phyloP scores from a whole-genome alignment of 35 echinoderm and acorn worm genomes.

The Apostichopus parvimensis region DNA sequence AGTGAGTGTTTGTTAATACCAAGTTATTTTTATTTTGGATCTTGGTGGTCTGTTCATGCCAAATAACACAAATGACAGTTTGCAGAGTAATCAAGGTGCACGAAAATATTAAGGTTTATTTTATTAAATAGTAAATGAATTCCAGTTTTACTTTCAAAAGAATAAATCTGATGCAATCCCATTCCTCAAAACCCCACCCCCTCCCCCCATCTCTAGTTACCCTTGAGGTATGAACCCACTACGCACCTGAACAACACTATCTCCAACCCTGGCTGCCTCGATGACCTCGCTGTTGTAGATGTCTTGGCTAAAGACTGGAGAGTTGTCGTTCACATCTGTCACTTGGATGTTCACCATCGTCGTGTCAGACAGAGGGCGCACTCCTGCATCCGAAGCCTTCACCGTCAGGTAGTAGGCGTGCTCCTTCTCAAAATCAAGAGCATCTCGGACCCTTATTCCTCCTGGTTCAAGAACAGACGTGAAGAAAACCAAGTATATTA shows the following conservation, averaged over 20 bases:
- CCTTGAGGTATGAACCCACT: no score
- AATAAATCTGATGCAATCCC: no score
- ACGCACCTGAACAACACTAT: constrained; percentile 79
- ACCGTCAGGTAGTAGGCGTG: constrained; percentile 86
- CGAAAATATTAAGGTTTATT: no score
- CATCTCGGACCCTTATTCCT: constrained; percentile 60
- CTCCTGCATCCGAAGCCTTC: constrained; percentile 81
- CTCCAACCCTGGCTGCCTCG: constrained; percentile 81
- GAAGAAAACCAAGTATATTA: background rate
- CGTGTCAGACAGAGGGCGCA: constrained; percentile 77
- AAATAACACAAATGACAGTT: no score
- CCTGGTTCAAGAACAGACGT: constrained; percentile 38
- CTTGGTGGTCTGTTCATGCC: no score
- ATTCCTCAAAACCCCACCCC: no score
- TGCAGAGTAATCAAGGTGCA: no score
- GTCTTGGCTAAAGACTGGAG: constrained; percentile 75
- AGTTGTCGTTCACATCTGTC: constrained; percentile 86
- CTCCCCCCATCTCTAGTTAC: no score
- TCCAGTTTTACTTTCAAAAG: no score
- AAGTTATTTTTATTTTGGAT: no score
- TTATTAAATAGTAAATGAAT: no score
- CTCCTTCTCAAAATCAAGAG: constrained; percentile 85
- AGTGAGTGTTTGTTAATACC: background rate
- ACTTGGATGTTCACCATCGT: constrained; percentile 81
- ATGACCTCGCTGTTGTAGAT: constrained; percentile 77